Base-by-base conservation (phyloP, 2,113 vertebrate genomes). In the Pseudolaguvia tuberculata region DNA sequence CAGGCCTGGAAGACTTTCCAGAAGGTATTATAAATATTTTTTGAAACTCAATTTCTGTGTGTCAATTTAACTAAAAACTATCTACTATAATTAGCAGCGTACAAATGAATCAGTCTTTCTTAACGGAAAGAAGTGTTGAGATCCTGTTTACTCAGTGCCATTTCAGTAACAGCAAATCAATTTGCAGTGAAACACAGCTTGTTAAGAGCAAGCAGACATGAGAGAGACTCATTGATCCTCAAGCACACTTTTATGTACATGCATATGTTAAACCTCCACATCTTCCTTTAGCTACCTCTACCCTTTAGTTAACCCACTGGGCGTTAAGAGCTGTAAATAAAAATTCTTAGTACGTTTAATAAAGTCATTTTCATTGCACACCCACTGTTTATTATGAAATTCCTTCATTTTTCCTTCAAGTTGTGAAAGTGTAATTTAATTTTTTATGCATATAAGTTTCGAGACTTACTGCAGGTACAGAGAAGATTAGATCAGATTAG, bases 161-260 rank as follows among this genome's bases (percentile, higher is more conserved):
- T 80, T 82, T 84, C 72, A 57, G 77, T 73, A 78, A 58, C 66
- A 29, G 48, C 25, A 12, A 80, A 79, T 80, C 72, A 47, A 67
- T 76, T 78, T 70, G 47, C 50, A 66, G 50, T 82, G 76, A 79
- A 80, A 82, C 42, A 29, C 68, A 58, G 67, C 77, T 80, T 81
- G 77, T 82, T 61, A 70, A 42, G 31, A 20, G 56, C 25, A 27
- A 57, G 73, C 57, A 25, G 45, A 51, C 53, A 15, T 66, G 42
- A 77, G 72, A 76, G 31, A 71, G 62, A 70, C 52, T 14, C 76
- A 73, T 74, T 78, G 65, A 78, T 58, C 67, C 27, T 35, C 66
- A 47, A 42, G 10, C 27, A 42, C 71, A 74, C 29, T 56, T 47
- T 51, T 29, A 62, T 35, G 21, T 50, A 75, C 42, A 39, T 27